phyloP scores from a whole-genome alignment of 2,797 vertebrate species.

The Rhinoraja longicauda region DNA sequence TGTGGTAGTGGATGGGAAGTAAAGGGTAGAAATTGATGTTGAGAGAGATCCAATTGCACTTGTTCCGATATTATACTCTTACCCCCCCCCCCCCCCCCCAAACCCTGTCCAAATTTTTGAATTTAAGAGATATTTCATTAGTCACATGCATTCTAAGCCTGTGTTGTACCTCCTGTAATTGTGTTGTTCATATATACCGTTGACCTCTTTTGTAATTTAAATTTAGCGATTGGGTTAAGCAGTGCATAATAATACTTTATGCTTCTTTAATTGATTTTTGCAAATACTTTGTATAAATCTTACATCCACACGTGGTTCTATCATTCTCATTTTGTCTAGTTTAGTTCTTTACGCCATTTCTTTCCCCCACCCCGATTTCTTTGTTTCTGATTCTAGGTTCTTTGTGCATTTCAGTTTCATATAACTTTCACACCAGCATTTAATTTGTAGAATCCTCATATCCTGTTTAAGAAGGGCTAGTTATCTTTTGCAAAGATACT shows the following conservation, averaged over 20 bases:
- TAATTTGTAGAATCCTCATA: background rate
- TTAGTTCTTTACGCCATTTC: background rate
- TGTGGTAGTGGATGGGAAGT: background rate
- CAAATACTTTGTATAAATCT: background rate
- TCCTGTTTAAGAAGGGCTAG: background rate
- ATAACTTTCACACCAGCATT: background rate
- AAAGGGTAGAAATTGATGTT: background rate
- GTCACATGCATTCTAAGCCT: background rate
- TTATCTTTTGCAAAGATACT: background rate
- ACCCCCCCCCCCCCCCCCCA: too few relatives aligned
- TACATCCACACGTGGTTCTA: too few relatives aligned
- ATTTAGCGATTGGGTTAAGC: background rate
- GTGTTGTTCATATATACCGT: background rate
- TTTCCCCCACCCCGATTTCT: too few relatives aligned
- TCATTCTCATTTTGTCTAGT: background rate
- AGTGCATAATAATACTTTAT: background rate
- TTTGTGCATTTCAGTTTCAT: conserved; percentile 28
- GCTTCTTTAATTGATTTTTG: background rate
- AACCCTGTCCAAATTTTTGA: background rate
- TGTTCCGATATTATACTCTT: background rate
- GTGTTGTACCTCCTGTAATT: background rate
- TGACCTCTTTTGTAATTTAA: background rate
- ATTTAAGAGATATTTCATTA: background rate
- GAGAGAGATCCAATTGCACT: background rate
- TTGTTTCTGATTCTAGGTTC: background rate